A percentile compares a stretch with the other conserved stretches of the same genome.
Conservation (phyloP, 35 echinoderm and acorn worm genomes). For the Heliocidaris erythrogramma region DNA sequence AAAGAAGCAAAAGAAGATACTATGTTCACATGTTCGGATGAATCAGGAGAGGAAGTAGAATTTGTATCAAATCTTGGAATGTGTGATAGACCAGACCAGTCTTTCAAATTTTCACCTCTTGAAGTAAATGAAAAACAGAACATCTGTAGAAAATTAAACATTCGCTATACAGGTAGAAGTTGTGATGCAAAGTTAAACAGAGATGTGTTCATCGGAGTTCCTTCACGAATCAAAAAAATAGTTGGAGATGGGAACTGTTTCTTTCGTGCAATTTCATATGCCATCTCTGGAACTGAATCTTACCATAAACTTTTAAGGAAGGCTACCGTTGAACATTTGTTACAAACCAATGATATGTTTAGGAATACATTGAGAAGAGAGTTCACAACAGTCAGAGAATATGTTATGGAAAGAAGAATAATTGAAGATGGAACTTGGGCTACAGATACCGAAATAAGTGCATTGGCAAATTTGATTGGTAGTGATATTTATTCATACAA, state of each 20-base stretch:
- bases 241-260: conserved; percentile 59
- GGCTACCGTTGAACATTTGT: conserved; percentile 49
- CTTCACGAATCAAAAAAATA: background rate
- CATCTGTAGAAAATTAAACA: background rate
- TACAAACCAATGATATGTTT: background rate
- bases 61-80: background rate
- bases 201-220: background rate
- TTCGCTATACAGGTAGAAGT: background rate
- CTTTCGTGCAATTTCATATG: conserved; percentile 27
- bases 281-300: conserved; percentile 54
- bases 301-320: conserved; percentile 29
- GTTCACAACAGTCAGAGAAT: background rate
- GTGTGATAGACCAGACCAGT: conserved; percentile 43
- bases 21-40: background rate
- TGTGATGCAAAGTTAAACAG: background rate
- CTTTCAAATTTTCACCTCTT: conserved; percentile 53
- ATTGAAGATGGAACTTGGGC: conserved; percentile 50
- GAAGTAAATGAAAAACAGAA: background rate
- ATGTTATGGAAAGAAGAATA: conserved; percentile 17
- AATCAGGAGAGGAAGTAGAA: background rate
- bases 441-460: conserved; percentile 44
- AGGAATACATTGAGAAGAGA: background rate
- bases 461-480: conserved; percentile 46
- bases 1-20: background rate
- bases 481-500: conserved; percentile 27